Conservation (phyloP, 2,113 vertebrate genomes). For the Neotoma lepida region DNA sequence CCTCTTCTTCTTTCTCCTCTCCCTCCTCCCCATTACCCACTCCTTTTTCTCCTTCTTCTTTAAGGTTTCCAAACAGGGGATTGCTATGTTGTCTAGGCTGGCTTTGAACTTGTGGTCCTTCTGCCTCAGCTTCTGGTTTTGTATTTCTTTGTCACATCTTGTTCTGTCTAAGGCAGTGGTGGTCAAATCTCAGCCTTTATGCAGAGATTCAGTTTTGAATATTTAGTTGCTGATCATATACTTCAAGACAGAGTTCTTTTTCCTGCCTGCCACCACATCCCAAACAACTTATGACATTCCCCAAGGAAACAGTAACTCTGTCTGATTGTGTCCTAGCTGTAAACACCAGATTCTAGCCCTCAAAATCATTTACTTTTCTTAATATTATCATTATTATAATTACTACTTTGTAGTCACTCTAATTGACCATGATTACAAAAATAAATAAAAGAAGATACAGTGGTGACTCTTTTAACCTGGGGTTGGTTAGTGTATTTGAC, state of each 20-base stretch:
- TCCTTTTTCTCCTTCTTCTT: not conserved
- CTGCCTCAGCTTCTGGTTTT: not conserved
- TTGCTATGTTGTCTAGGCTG: not conserved
- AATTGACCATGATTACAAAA: not conserved
- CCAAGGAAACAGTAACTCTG: not conserved
- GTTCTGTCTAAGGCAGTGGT: not conserved
- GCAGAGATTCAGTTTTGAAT: not conserved
- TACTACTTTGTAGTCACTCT: not conserved
- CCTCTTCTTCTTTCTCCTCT: not conserved
- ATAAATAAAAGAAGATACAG: not conserved
- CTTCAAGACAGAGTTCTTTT: not conserved
- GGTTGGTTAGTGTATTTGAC: not conserved
- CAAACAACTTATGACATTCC: not conserved
- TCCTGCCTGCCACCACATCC: not conserved
- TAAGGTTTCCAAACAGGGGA: not conserved
- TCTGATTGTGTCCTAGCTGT: not conserved
- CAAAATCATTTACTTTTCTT: not conserved
- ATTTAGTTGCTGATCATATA: not conserved
- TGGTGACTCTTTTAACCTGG: not conserved
- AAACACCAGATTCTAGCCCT: not conserved
- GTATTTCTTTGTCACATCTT: not conserved
- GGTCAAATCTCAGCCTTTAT: not conserved
- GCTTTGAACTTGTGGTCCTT: not conserved
- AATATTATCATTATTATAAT: too few species aligned
- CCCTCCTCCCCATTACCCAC: not conserved